Base-by-base conservation (phyloP, 2,113 vertebrate genomes). In the Crotalus tigris region DNA sequence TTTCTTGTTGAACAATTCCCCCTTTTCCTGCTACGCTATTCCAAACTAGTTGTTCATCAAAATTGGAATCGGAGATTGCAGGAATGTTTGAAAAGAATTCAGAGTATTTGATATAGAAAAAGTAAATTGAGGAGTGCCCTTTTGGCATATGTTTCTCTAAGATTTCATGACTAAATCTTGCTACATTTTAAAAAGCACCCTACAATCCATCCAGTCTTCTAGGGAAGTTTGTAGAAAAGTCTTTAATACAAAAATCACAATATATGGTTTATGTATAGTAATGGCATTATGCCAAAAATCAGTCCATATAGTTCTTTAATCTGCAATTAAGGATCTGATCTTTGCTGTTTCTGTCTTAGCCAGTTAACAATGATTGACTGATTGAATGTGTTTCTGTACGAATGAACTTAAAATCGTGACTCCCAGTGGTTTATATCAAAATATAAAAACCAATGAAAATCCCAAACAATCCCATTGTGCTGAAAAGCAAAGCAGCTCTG, bases 271-370 rank as follows among this genome's bases (percentile, higher is more conserved):
- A 39, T 81, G 33, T 44, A 81, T 8, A 10, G 23, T 69, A 55
- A 51, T 75, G 33, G 11, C 21, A 44, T 29, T 29, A 55, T 69
- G 13, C 49, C n/a, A 44, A 53, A 58, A 51, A n/a, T 53, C 6
- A 59, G 17, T 39, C 1, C 39, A n/a, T 10, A 5, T 44, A 6
- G 10, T 49, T 55, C 7, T 86, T 49, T 7, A 57, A 15, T 29
- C 53, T 58, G 21, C 54, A 29, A 15, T 29, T 5, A 29, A 24
- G 53, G 33, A 91, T 26, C 4, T 15, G 15, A 87, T 33, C 3
- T 86, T 49, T 29, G 89, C 94, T 0, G 0, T 93, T 33, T 93
- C 21, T 11, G 29, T 85, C 54, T 55, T 54, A 57, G 0, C 44
- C 90, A 90, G 87, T 94, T 88, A 13, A 0, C 5, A 75, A 93